Evolutionary conservation across 92 coral and sea anemone species (phyloP), one percentile per base, ranked within the genome.

Genomic region (Paragorgia papillata): DNA sequence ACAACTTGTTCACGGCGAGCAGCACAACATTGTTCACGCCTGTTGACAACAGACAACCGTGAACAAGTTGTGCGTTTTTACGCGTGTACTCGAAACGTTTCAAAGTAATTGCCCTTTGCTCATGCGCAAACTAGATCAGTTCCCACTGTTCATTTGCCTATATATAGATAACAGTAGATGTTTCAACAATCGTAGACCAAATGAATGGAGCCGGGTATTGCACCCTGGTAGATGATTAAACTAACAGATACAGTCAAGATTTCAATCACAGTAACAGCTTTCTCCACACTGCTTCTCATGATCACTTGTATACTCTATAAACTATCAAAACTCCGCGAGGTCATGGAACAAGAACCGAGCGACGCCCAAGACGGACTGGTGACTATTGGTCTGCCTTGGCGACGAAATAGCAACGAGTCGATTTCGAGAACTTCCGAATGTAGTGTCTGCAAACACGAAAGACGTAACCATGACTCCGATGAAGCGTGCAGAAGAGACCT

Each of bases 261-360:
- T 26, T 29, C 64, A 21, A 71, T 71, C 13, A 71, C 31, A 19
- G 43, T 71, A 2, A 71, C 78, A 34, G 78, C 41, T 19, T 54
- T 71, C 14, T 48, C 44, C 19, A 55, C 78, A 26, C 54, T 71
- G 29, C 12, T 71, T 28, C 6, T 95, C 5, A 95, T 95, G 99
- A 89, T 91, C 31, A 83, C 88, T 31, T 95, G 99, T 27, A 95
- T 95, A 89, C 68, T 87, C 27, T 95, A 96, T 56, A 95, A 95
- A 68, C 85, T 95, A 18, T 81, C 84, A 63, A 82, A 89, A 62
- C 87, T 95, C 27, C 62, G 64, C 15, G 78, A 71, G 54, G 78
- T 71, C 48, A 30, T 71, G 46, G 78, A 71, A n/a, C 28, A 15
- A 32, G 31, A 33, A 12, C 19, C 78, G 37, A 26, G 30, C 40